A percentile compares a stretch with the other conserved stretches of the same genome.
Conservation (phyloP, 2,888 invertebrate species). For the Papilio gigon region DNA sequence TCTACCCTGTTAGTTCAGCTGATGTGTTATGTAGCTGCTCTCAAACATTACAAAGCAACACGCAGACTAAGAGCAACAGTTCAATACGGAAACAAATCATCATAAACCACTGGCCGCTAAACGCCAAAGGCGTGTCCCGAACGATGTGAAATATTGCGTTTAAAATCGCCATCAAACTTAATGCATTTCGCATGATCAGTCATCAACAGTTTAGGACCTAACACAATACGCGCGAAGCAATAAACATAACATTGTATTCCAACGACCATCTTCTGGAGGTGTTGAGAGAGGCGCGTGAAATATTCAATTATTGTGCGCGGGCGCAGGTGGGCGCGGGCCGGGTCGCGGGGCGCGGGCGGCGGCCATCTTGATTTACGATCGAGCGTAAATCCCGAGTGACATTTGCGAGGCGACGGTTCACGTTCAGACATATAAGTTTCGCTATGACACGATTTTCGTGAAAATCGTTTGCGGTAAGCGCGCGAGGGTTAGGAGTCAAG, state of each 20-base stretch:
- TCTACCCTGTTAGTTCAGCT: neutral
- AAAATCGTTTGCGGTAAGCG: conserved; percentile 61
- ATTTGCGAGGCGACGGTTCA: conserved; percentile 75
- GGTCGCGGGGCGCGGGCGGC: conserved; percentile 56
- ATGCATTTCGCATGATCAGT: conserved; percentile 78
- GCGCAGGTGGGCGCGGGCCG: conserved; percentile 69
- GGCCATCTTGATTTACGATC: conserved; percentile 81
- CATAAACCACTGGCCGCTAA: conserved; percentile 76
- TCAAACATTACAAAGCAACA: conserved; percentile 55
- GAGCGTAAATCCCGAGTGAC: conserved; percentile 79
- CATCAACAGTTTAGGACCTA: conserved; percentile 81
- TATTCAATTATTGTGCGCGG: conserved; percentile 80
- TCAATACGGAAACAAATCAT: conserved; percentile 80
- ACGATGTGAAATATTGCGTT: conserved; percentile 80
- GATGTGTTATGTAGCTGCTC: conserved; percentile 54
- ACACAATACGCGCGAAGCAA: conserved; percentile 74
- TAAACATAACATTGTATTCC: conserved; percentile 79
- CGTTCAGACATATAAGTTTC: conserved; percentile 56
- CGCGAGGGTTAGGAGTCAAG: conserved; percentile 11
- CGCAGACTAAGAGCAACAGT: conserved; percentile 56
- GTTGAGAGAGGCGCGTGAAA: conserved; percentile 80
- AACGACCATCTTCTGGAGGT: conserved; percentile 70
- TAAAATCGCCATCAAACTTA: conserved; percentile 79
- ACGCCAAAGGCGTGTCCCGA: conserved; percentile 70
- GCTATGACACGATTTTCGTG: conserved; percentile 69